A percentile compares a stretch with the other conserved stretches of the same genome.
These are phyloP conservation scores for Hassar affinis DNA, from an alignment of 2,113 vertebrate genomes.

Conservation along the genomic window DNA sequence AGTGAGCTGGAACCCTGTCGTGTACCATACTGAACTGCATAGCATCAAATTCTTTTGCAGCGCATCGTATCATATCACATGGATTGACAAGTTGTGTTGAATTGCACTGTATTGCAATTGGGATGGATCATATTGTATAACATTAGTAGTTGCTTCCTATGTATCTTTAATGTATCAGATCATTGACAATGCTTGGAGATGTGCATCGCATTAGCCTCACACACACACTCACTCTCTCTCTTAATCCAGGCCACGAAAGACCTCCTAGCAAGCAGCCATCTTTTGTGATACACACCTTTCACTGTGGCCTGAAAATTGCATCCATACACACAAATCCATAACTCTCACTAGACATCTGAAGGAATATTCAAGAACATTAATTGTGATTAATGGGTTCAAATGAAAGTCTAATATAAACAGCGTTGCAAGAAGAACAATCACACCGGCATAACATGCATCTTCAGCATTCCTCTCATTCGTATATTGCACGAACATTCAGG, in stretches of 20 bases:
- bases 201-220: no score
- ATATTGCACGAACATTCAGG: background rate
- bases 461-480: conserved; percentile 28
- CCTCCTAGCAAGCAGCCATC: conserved; percentile 17
- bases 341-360: conserved; percentile 29
- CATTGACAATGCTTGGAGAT: no score
- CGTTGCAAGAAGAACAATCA: background rate
- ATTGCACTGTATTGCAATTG: no score
- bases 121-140: no score
- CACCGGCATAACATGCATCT: conserved; percentile 4
- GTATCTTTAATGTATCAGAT: no score
- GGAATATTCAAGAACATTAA: conserved; percentile 11
- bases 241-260: conserved; percentile 16
- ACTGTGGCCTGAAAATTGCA: conserved; percentile 16
- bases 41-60: no score
- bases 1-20: no score
- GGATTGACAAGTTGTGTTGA: no score
- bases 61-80: no score
- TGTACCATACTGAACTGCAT: no score
- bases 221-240: conserved; percentile 6
- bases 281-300: conserved; percentile 17
- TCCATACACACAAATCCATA: conserved; percentile 40
- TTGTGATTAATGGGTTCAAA: conserved; percentile 43
- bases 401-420: conserved; percentile 21
- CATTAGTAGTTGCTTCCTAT: no score